A percentile compares a stretch with the other conserved stretches of the same genome.
These are phyloP conservation scores for Pristionchus fissidentatus DNA, from an alignment of 2,888 invertebrate genomes.

Conservation along the genomic window DNA sequence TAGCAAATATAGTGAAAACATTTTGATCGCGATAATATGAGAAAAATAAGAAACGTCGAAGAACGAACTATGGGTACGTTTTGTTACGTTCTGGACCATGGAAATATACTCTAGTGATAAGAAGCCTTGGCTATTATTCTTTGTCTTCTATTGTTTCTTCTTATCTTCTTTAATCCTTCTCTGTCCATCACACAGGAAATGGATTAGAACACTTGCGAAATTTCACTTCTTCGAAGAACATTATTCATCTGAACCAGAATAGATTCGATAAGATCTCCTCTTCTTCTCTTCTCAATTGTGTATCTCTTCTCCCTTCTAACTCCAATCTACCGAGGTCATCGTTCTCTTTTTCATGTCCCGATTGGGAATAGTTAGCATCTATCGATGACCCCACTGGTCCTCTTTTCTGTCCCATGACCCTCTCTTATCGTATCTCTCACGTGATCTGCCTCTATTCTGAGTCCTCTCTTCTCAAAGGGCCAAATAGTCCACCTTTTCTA, in stretches of 20 bases:
- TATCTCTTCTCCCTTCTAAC: neutral
- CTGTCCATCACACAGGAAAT: neutral
- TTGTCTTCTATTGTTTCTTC: neutral
- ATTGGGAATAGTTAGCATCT: neutral
- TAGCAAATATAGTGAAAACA: too few species aligned
- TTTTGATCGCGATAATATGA: too few species aligned
- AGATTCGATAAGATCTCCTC: neutral
- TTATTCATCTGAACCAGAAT: neutral
- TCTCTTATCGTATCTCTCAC: neutral
- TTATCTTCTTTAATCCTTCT: slow-evolving; percentile 13
- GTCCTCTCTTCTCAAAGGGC: too few species aligned
- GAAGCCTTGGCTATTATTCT: neutral
- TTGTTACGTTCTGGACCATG: too few species aligned
- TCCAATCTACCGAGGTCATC: slow-evolving; percentile 24
- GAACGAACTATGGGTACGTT: too few species aligned
- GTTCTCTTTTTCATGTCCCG: neutral
- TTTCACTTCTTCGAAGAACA: neutral
- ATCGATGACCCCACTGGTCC: neutral
- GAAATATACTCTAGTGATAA: too few species aligned
- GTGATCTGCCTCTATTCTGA: neutral
- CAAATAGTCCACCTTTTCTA: too few species aligned
- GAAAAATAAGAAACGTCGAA: too few species aligned
- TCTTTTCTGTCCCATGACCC: neutral
- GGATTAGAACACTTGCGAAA: neutral
- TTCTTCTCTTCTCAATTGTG: neutral